These are phyloP conservation scores for Nemotelus pantherinus DNA, from an alignment of 2,888 invertebrate species.

Conservation along the genomic window DNA sequence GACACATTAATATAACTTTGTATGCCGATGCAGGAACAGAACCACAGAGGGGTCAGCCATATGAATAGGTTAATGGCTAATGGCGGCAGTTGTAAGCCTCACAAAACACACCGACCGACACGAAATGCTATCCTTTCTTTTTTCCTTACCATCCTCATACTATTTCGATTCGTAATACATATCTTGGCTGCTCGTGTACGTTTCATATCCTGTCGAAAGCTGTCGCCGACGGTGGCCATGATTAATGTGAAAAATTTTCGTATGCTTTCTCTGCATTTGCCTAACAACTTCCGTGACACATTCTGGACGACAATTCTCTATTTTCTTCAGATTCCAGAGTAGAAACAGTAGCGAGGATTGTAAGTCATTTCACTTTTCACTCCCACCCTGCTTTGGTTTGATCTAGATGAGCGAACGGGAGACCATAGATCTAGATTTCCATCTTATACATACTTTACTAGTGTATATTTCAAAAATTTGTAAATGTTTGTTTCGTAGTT, in stretches of 20 bases:
- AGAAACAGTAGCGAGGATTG: background rate
- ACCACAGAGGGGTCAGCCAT: too few relatives aligned
- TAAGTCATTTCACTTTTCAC: background rate
- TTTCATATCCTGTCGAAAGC: slow-evolving; percentile 4
- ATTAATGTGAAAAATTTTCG: slow-evolving; percentile 49
- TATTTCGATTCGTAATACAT: too few relatives aligned
- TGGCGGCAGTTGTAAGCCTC: background rate
- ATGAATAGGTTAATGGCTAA: slow-evolving; percentile 9
- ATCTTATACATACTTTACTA: too few relatives aligned
- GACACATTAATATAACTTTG: slow-evolving; percentile 31
- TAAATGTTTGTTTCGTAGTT: background rate
- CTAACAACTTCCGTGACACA: slow-evolving; percentile 49
- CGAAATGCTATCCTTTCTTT: too few relatives aligned
- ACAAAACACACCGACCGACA: background rate
- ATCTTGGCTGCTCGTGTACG: too few relatives aligned
- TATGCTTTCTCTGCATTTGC: slow-evolving; percentile 43
- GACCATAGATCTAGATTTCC: background rate
- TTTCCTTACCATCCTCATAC: too few relatives aligned
- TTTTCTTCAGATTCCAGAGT: background rate
- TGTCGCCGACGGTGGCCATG: slow-evolving; percentile 45
- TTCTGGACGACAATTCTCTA: slow-evolving; percentile 35
- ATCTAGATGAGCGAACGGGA: background rate
- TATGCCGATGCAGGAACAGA: slow-evolving; percentile 7
- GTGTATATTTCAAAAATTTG: too few relatives aligned
- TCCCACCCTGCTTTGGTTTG: background rate